A percentile compares a stretch with the other conserved stretches of the same genome.
Evolutionary conservation across 64 coral and sea anemone species (phyloP).

Genomic region (Pocillopora damicornis): DNA sequence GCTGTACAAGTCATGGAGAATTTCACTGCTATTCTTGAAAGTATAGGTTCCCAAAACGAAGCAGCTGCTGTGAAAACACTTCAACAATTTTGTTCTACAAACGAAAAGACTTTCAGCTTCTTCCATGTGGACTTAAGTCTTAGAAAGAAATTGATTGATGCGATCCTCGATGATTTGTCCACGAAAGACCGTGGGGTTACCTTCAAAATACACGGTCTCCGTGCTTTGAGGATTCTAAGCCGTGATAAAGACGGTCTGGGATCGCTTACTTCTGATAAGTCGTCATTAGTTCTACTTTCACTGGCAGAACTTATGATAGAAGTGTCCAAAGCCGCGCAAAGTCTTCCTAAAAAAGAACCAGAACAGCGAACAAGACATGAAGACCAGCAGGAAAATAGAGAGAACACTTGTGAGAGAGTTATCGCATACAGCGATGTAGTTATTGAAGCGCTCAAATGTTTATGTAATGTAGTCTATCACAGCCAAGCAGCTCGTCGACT

Average conservation of each 20-base stretch:
- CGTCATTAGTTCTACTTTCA: constrained; percentile 61
- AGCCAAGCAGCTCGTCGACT: constrained; percentile 54
- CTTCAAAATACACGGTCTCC: constrained; percentile 48
- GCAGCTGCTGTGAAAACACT: constrained; percentile 50
- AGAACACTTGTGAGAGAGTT: constrained; percentile 20
- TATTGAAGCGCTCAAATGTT: constrained; percentile 85
- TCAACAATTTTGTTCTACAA: constrained; percentile 72
- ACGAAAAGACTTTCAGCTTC: constrained; percentile 72
- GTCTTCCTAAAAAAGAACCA: constrained; percentile 14
- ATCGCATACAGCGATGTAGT: constrained; percentile 12
- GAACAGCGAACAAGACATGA: not conserved
- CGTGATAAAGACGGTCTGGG: constrained; percentile 82
- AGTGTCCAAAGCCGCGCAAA: not conserved
- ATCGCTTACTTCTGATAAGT: constrained; percentile 67
- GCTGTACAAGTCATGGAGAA: constrained; percentile 58
- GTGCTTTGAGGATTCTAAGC: constrained; percentile 84
- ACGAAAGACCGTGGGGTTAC: constrained; percentile 11
- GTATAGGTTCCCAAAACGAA: constrained; percentile 55
- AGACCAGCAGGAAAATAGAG: not conserved
- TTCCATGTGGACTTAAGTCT: constrained; percentile 58
- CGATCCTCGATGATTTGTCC: constrained; percentile 62
- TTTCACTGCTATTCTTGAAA: not conserved
- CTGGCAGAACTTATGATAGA: constrained; percentile 64
- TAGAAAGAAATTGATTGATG: constrained; percentile 80
- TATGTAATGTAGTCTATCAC: constrained; percentile 94